A percentile compares a stretch with the other conserved stretches of the same genome.
Conservation (phyloP, 2,888 invertebrate species). For the Seira musarum region DNA sequence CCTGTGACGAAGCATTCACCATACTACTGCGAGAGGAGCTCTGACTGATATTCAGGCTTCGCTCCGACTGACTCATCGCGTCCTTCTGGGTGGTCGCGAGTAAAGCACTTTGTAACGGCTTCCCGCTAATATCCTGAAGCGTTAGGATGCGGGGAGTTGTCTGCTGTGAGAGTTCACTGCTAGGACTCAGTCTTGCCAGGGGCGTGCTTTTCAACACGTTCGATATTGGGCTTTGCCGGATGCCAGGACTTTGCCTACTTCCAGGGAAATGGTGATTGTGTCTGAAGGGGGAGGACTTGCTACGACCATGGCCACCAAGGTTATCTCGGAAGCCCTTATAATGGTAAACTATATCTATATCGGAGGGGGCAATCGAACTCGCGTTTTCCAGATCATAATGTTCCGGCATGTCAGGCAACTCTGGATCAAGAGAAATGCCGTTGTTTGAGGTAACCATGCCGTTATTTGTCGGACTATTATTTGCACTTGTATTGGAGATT, state of each 20-base stretch:
- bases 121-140: slow-evolving; percentile 93
- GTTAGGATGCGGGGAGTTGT: slow-evolving; percentile 93
- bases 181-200: slow-evolving; percentile 90
- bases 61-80: slow-evolving; percentile 90
- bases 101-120: slow-evolving; percentile 88
- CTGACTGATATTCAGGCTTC: slow-evolving; percentile 92
- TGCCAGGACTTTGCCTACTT: slow-evolving; percentile 66
- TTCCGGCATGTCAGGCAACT: slow-evolving; percentile 87
- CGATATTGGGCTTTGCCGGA: slow-evolving; percentile 72
- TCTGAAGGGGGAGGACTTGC: slow-evolving; percentile 70
- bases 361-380: slow-evolving; percentile 97
- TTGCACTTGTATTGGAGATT: slow-evolving; percentile 84
- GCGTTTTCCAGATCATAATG: slow-evolving; percentile 98
- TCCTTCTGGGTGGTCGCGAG: slow-evolving; percentile 91
- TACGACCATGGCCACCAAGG: slow-evolving; percentile 70
- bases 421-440: slow-evolving; percentile 74
- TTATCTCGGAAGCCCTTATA: slow-evolving; percentile 91
- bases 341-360: slow-evolving; percentile 96
- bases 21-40: slow-evolving; percentile 74
- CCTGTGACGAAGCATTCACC: slow-evolving; percentile 71
- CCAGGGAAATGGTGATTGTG: slow-evolving; percentile 68
- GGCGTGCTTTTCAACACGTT: slow-evolving; percentile 86
- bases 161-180: slow-evolving; percentile 91
- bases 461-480: slow-evolving; percentile 74
- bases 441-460: slow-evolving; percentile 55